Percentiles rank a stretch among this genome's conserved stretches.
phyloP scores from a whole-genome alignment of 2,888 invertebrate genomes.

The Prosapia bicincta region DNA sequence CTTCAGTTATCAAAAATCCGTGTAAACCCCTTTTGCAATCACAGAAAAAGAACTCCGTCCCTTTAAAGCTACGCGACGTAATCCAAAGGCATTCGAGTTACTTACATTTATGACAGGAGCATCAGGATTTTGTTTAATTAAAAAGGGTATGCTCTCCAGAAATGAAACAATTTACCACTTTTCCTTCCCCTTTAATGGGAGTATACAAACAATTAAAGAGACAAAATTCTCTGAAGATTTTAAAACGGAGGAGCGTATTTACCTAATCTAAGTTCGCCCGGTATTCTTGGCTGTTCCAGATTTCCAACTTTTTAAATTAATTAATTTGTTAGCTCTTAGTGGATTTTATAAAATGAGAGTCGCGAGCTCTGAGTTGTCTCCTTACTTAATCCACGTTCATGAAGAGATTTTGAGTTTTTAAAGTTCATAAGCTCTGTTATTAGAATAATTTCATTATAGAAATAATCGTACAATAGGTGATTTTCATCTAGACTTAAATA shows the following conservation, averaged over 20 bases:
- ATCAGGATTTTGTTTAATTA: not conserved
- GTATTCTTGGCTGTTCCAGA: not conserved
- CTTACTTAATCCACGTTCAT: no score
- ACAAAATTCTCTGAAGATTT: not conserved
- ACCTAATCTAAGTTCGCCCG: not conserved
- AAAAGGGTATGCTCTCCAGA: not conserved
- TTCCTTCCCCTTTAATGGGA: not conserved
- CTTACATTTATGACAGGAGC: not conserved
- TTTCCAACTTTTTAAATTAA: not conserved
- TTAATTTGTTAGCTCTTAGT: not conserved
- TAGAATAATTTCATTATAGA: no score
- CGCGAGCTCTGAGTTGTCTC: no score
- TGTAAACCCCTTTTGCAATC: not conserved
- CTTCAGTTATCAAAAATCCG: no score
- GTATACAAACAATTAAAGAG: not conserved
- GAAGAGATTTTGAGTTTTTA: no score
- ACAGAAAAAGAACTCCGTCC: not conserved
- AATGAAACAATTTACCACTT: not conserved
- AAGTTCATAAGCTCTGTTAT: no score
- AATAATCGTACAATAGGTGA: no score
- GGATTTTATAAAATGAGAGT: not conserved
- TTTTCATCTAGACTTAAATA: no score
- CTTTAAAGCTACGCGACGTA: not conserved
- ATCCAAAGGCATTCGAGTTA: not conserved
- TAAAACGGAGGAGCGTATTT: not conserved